Percentiles rank a stretch among this genome's conserved stretches.
Conservation (phyloP, 2,888 invertebrate genomes). For the Amblyteles armatorius region DNA sequence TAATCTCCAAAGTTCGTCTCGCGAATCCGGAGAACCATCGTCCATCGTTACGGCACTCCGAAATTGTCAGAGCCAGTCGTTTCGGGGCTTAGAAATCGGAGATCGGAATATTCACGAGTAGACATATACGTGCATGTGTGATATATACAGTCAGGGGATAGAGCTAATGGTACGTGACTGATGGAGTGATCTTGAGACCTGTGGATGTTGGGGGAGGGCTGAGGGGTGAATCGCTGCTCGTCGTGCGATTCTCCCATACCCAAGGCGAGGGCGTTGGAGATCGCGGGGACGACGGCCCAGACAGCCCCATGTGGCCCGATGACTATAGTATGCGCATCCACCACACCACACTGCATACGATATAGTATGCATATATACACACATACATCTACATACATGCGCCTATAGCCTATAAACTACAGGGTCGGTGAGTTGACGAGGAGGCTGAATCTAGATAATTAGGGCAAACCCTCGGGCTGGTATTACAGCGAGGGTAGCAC, state of each 20-base stretch:
- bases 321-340: slow-evolving; percentile 19
- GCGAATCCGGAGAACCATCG: slow-evolving; percentile 16
- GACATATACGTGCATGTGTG: not conserved
- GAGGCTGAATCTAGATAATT: slow-evolving; percentile 53
- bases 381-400: slow-evolving; percentile 6
- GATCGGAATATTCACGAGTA: slow-evolving; percentile 38
- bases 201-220: slow-evolving; percentile 21
- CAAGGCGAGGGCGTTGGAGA: slow-evolving; percentile 20
- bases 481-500: slow-evolving; percentile 37
- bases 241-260: slow-evolving; percentile 19
- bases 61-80: slow-evolving; percentile 25
- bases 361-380: not conserved
- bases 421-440: slow-evolving; percentile 35
- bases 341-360: not conserved
- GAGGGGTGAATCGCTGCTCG: too few species aligned
- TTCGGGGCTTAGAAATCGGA: slow-evolving; percentile 19
- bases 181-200: slow-evolving; percentile 65
- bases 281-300: slow-evolving; percentile 39
- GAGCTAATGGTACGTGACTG: slow-evolving; percentile 54
- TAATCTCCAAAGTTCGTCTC: not conserved
- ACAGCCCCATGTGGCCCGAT: slow-evolving; percentile 40
- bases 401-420: slow-evolving; percentile 18
- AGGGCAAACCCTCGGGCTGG: slow-evolving; percentile 47
- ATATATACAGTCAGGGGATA: slow-evolving; percentile 29
- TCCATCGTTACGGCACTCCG: not conserved